phyloP scores from a whole-genome alignment of 1,140 invertebrate species.

The Drosophila dunni region DNA sequence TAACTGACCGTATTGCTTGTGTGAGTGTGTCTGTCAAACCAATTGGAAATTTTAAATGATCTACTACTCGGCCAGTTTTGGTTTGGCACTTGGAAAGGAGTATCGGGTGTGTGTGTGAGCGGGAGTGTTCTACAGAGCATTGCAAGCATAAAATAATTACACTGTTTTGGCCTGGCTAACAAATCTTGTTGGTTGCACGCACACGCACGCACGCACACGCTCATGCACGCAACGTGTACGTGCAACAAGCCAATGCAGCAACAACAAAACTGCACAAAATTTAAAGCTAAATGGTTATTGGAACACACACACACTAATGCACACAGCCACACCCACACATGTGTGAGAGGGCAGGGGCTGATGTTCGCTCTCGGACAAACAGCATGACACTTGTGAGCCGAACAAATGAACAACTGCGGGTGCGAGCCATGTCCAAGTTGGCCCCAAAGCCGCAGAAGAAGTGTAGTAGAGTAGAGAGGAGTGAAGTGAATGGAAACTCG shows the following conservation, averaged over 20 bases:
- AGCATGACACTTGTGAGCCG: slow-evolving; percentile 74
- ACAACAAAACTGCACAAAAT: slow-evolving; percentile 68
- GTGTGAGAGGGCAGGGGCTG: not conserved
- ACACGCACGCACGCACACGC: slow-evolving; percentile 6
- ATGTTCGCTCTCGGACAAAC: slow-evolving; percentile 42
- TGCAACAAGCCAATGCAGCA: slow-evolving; percentile 34
- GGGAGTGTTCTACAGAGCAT: slow-evolving; percentile 13
- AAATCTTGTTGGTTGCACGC: slow-evolving; percentile 60
- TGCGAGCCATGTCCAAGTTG: slow-evolving; percentile 62
- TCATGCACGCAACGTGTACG: slow-evolving; percentile 28
- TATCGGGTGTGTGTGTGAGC: not conserved
- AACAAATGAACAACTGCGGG: slow-evolving; percentile 74
- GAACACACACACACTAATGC: slow-evolving; percentile 52
- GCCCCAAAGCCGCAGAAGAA: not conserved
- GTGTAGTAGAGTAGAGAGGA: not conserved
- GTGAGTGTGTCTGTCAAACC: slow-evolving; percentile 45
- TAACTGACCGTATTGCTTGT: slow-evolving; percentile 24
- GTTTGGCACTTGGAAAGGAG: slow-evolving; percentile 36
- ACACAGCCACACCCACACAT: slow-evolving; percentile 18
- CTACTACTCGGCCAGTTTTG: slow-evolving; percentile 40
- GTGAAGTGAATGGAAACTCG: slow-evolving; percentile 9
- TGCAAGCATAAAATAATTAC: slow-evolving; percentile 73
- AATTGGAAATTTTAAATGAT: slow-evolving; percentile 79
- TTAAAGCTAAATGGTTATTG: slow-evolving; percentile 81
- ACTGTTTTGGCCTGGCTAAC: slow-evolving; percentile 53